A percentile compares a stretch with the other conserved stretches of the same genome.
phyloP scores from a whole-genome alignment of 2,797 vertebrate species.

The Brotula barbata region DNA sequence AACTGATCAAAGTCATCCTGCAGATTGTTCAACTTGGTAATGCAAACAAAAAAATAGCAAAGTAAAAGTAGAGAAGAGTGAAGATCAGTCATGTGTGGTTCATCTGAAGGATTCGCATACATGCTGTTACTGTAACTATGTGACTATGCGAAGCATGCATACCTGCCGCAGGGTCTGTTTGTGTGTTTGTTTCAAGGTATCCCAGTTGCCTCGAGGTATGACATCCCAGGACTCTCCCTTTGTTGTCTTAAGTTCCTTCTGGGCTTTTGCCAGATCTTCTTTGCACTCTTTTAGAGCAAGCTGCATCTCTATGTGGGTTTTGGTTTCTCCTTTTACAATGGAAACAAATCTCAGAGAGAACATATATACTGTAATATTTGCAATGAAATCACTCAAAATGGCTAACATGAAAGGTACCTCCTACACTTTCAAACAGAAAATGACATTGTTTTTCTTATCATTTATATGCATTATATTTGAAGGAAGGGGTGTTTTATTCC shows the following conservation, averaged over 20 bases:
- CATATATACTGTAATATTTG: background rate
- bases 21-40: constrained; percentile 74
- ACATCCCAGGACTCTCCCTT: constrained; percentile 82
- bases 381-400: too few species aligned
- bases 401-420: too few species aligned
- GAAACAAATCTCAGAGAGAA: constrained; percentile 8
- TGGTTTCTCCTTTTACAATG: constrained; percentile 56
- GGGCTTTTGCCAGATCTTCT: constrained; percentile 80
- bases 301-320: constrained; percentile 78
- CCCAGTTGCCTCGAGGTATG: constrained; percentile 82
- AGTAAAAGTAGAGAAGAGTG: too few species aligned
- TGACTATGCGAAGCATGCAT: constrained; percentile 1
- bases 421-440: background rate
- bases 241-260: constrained; percentile 79
- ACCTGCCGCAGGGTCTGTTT: constrained; percentile 78
- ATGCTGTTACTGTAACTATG: background rate
- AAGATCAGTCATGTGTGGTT: too few species aligned
- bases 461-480: background rate
- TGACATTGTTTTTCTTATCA: background rate
- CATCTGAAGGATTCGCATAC: too few species aligned
- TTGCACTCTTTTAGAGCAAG: constrained; percentile 81
- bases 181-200: constrained; percentile 76
- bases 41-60: background rate
- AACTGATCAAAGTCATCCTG: constrained; percentile 78
- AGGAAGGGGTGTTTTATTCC: background rate